Evolutionary conservation across 2,888 invertebrate species (phyloP).

Genomic region (Lithophane ornitopus): DNA sequence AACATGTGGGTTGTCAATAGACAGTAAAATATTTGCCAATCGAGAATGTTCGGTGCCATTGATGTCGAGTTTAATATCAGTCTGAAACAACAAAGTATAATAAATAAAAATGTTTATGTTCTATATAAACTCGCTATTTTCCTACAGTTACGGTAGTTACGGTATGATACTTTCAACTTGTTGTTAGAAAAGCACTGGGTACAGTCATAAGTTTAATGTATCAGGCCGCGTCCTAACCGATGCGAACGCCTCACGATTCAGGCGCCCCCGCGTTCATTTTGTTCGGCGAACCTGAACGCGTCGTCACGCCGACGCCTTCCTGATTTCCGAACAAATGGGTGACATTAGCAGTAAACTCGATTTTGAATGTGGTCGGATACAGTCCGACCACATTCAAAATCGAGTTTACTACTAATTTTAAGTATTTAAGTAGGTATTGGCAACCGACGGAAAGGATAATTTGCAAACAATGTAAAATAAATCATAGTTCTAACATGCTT

Average conservation of each 20-base stretch:
- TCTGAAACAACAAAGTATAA: not conserved
- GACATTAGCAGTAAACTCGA: too few species aligned
- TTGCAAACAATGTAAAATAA: not conserved
- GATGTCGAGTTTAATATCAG: conserved; percentile 5
- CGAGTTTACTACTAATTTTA: not conserved
- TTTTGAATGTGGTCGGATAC: too few species aligned
- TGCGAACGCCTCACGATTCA: not conserved
- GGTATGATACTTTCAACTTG: not conserved
- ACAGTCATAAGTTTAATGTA: not conserved
- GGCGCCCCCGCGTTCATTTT: not conserved
- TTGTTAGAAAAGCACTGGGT: not conserved
- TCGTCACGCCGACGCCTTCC: not conserved
- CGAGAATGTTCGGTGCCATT: conserved; percentile 19
- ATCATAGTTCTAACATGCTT: not conserved
- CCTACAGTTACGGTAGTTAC: not conserved
- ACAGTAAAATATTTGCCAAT: conserved; percentile 9
- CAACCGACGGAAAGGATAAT: not conserved
- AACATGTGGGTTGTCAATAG: conserved; percentile 4
- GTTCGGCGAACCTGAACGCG: not conserved
- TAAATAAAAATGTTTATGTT: not conserved
- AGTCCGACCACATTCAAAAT: not conserved
- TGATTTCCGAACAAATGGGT: not conserved
- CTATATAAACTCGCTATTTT: not conserved
- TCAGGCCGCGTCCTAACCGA: not conserved
- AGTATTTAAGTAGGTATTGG: not conserved